phyloP scores from a whole-genome alignment of 2,888 invertebrate genomes.

The Hirtodrosophila histrioides region DNA sequence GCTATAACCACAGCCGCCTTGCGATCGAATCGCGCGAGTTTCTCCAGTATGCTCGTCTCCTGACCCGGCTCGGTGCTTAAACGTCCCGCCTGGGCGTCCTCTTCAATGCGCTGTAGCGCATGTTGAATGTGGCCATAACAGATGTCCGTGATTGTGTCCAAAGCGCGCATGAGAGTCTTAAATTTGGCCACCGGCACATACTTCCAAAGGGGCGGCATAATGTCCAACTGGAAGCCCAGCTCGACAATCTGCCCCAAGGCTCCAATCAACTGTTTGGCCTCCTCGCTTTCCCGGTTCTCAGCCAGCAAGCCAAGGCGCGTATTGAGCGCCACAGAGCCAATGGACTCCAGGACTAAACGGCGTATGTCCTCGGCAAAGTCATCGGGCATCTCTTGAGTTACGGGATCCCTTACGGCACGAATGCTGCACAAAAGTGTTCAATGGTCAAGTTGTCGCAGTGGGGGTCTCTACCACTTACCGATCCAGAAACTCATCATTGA shows the following conservation, averaged over 20 bases:
- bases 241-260: slow-evolving; percentile 55
- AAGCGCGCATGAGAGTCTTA: slow-evolving; percentile 56
- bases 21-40: slow-evolving; percentile 87
- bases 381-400: slow-evolving; percentile 82
- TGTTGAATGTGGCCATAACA: slow-evolving; percentile 80
- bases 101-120: slow-evolving; percentile 78
- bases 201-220: slow-evolving; percentile 80
- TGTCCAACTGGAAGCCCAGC: slow-evolving; percentile 70
- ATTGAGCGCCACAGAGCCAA: slow-evolving; percentile 84
- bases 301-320: slow-evolving; percentile 77
- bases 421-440: slow-evolving; percentile 76
- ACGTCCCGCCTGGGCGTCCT: slow-evolving; percentile 69
- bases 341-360: slow-evolving; percentile 87
- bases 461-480: slow-evolving; percentile 57
- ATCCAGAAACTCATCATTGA: slow-evolving; percentile 84
- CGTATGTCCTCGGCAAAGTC: slow-evolving; percentile 85
- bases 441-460: not conserved
- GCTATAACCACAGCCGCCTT: slow-evolving; percentile 88
- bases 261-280: slow-evolving; percentile 53
- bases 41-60: slow-evolving; percentile 87
- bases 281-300: slow-evolving; percentile 59
- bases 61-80: slow-evolving; percentile 53
- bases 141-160: slow-evolving; percentile 75
- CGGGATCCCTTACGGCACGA: slow-evolving; percentile 73
- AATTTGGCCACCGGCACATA: slow-evolving; percentile 75